Evolutionary conservation across 1,140 invertebrate genomes (phyloP).

Genomic region (Diplogasteroides magnus): DNA sequence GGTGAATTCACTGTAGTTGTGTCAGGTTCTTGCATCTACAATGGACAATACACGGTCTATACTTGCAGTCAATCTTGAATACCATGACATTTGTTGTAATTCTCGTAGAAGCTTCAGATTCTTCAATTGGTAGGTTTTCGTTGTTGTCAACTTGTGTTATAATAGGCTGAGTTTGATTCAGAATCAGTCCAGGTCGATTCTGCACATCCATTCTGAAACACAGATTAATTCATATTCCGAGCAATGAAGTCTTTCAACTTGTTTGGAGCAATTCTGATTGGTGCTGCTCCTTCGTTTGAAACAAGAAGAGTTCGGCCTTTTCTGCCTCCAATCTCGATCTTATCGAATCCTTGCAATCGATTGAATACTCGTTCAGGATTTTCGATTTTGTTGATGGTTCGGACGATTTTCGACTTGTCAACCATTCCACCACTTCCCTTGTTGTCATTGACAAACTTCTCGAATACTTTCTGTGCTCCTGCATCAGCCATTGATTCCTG

Average conservation of each 20-base stretch:
- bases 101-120: too few species aligned
- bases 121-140: too few species aligned
- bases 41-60: too few species aligned
- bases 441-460: neutral
- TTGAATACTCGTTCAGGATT: neutral
- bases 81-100: too few species aligned
- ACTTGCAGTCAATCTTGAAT: too few species aligned
- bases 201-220: neutral
- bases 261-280: neutral
- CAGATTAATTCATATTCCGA: too few species aligned
- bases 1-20: too few species aligned
- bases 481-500: neutral
- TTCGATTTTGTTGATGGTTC: neutral
- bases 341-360: neutral
- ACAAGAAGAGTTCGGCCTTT: neutral
- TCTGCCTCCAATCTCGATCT: neutral
- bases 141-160: too few species aligned
- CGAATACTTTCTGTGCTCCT: neutral
- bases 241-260: neutral
- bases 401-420: neutral
- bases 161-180: too few species aligned
- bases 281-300: neutral
- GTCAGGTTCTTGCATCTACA: too few species aligned
- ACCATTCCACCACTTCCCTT: neutral
- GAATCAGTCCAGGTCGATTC: too few species aligned